Conservation (phyloP, 53 echinoderm and acorn worm genomes). For the Patiria pectinifera region DNA sequence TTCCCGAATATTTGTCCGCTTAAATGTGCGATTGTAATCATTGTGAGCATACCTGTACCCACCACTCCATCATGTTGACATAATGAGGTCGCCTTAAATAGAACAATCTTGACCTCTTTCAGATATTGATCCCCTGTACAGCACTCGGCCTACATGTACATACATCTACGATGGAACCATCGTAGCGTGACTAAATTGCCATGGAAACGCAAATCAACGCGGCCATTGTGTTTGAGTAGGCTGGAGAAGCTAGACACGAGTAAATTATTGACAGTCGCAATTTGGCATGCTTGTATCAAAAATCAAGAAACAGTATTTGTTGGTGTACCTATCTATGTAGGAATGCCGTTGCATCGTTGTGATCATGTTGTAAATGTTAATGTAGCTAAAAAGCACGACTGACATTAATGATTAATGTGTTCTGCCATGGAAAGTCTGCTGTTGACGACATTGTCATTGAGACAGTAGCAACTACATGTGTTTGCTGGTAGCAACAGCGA, state of each 20-base stretch:
- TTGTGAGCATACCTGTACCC: not conserved
- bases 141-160: not conserved
- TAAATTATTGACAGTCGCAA: not conserved
- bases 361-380: not conserved
- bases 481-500: no score
- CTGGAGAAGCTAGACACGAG: not conserved
- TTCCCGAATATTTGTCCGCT: not conserved
- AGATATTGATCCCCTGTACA: not conserved
- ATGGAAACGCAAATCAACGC: conserved; percentile 15
- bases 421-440: no score
- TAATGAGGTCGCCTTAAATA: not conserved
- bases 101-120: conserved; percentile 12
- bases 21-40: not conserved
- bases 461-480: no score
- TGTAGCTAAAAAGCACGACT: no score
- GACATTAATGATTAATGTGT: no score
- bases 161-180: not conserved
- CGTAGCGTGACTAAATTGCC: conserved; percentile 17
- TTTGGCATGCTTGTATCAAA: not conserved
- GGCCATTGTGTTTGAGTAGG: not conserved
- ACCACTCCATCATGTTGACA: not conserved
- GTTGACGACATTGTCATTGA: no score
- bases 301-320: not conserved
- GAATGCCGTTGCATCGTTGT: not conserved
- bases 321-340: not conserved